These are phyloP conservation scores for Sialis fuliginosa DNA, from an alignment of 2,888 invertebrate genomes.

Conservation along the genomic window DNA sequence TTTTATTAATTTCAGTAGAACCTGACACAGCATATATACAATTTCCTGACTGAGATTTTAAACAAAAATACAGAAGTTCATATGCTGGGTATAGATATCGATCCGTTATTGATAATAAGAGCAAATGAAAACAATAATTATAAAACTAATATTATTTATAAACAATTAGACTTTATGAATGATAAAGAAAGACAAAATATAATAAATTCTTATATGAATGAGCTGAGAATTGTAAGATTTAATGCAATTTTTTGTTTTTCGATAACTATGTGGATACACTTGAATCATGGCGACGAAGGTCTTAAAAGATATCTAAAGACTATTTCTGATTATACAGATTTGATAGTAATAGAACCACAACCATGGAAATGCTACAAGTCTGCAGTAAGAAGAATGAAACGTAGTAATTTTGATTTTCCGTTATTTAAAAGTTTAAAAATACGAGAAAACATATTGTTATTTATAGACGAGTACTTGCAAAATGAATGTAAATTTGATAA, in stretches of 20 bases:
- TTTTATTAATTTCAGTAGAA: conserved; percentile 27
- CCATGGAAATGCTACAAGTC: conserved; percentile 71
- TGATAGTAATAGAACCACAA: conserved; percentile 63
- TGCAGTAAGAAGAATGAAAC: conserved; percentile 53
- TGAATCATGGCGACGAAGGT: conserved; percentile 65
- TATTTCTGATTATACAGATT: conserved; percentile 31
- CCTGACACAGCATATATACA: conserved; percentile 40
- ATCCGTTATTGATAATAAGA: conserved; percentile 46
- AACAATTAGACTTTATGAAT: conserved; percentile 41
- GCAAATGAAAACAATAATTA: conserved; percentile 35
- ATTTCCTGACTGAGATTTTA: conserved; percentile 29
- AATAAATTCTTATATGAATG: conserved; percentile 30
- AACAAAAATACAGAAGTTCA: conserved; percentile 21
- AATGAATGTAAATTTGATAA: conserved; percentile 28
- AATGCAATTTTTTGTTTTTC: conserved; percentile 64
- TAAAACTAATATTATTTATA: conserved; percentile 30
- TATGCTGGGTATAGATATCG: conserved; percentile 59
- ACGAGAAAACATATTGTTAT: conserved; percentile 37
- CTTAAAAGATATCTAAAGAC: conserved; percentile 40
- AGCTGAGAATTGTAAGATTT: conserved; percentile 30
- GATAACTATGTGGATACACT: conserved; percentile 80
- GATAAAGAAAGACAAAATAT: conserved; percentile 16
- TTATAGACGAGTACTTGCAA: conserved; percentile 38
- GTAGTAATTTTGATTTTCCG: conserved; percentile 38
- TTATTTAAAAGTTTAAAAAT: conserved; percentile 38